phyloP scores from a whole-genome alignment of 2,797 vertebrate genomes.

The Bovichtus diacanthus region DNA sequence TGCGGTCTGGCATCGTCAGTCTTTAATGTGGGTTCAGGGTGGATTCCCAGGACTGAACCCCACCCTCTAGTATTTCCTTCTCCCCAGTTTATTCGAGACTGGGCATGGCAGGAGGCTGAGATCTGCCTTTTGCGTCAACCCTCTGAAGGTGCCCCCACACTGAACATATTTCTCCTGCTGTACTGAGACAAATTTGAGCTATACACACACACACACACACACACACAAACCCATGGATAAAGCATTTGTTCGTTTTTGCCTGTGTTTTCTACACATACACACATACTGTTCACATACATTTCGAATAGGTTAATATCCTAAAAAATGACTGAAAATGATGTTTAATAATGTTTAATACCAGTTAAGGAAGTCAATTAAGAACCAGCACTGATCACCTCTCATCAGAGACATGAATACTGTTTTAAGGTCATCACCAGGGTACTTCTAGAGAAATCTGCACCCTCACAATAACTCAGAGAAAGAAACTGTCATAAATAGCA shows the following conservation, averaged over 20 bases:
- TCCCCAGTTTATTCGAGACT: conserved; percentile 55
- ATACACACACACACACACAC: conserved; percentile 35
- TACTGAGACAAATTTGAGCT: conserved; percentile 60
- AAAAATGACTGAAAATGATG: not conserved
- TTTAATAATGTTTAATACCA: conserved; percentile 8
- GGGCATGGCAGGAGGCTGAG: conserved; percentile 73
- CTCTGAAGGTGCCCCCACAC: conserved; percentile 77
- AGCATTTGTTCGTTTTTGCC: conserved; percentile 13
- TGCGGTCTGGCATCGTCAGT: conserved; percentile 63
- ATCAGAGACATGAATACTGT: conserved; percentile 21
- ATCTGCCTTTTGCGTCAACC: conserved; percentile 69
- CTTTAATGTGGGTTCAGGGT: conserved; percentile 82
- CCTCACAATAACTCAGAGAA: conserved; percentile 30
- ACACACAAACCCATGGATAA: not conserved
- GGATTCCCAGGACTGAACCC: conserved; percentile 72
- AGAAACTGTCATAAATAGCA: not conserved
- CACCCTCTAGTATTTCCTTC: conserved; percentile 64
- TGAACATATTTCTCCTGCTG: conserved; percentile 73
- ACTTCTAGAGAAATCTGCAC: conserved; percentile 39
- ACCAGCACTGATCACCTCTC: conserved; percentile 1
- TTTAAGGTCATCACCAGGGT: conserved; percentile 58
- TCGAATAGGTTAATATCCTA: conserved; percentile 14
- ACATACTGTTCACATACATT: conserved; percentile 3
- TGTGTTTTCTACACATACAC: conserved; percentile 10
- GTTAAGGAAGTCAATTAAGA: not conserved